A percentile compares a stretch with the other conserved stretches of the same genome.
These are phyloP conservation scores for Tyto alba DNA, from an alignment of 2,113 vertebrate species.

Conservation along the genomic window DNA sequence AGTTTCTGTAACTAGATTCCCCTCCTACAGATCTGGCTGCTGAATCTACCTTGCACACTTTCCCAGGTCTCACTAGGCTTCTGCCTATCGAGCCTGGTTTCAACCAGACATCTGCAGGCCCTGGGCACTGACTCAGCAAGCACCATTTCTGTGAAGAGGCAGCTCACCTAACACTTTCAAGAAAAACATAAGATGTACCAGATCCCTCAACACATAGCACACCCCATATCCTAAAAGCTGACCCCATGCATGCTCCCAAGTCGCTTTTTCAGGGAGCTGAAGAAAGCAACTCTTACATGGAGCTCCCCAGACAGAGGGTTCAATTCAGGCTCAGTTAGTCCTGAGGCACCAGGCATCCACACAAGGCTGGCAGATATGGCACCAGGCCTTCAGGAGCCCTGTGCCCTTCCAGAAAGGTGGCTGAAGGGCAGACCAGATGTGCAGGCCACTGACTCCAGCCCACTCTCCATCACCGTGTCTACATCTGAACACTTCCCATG, in stretches of 20 bases:
- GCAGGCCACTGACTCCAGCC: background rate
- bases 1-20: background rate
- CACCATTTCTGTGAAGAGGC: background rate
- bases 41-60: background rate
- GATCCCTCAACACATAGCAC: background rate
- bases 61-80: background rate
- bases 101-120: background rate
- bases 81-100: background rate
- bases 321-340: background rate
- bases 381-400: background rate
- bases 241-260: background rate
- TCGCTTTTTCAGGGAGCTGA: background rate
- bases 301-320: background rate
- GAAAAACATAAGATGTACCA: background rate
- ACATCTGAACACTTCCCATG: background rate
- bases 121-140: background rate
- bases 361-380: background rate
- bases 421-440: background rate
- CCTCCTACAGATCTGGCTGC: accelerated
- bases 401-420: background rate
- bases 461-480: background rate
- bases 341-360: background rate
- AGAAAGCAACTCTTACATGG: background rate
- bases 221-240: background rate
- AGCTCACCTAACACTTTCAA: background rate